Evolutionary conservation across 37 sponge, comb jelly and placozoan genomes (phyloP).

Genomic region (Cladorhizidae sp.): DNA sequence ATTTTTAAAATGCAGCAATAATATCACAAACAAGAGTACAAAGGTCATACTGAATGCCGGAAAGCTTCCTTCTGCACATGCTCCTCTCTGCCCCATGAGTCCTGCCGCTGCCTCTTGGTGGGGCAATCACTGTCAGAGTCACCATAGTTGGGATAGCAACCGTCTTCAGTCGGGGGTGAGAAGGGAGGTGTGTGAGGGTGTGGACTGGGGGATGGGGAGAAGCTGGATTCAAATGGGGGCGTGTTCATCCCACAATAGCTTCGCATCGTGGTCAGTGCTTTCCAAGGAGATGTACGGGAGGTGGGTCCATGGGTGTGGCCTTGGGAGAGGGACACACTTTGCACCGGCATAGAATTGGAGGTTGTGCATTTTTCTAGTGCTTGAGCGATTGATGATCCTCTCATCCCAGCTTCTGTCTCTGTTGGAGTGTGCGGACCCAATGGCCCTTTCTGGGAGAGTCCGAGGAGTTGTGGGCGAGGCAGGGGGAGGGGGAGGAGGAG

Average conservation of each 20-base stretch:
- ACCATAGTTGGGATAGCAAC: not conserved
- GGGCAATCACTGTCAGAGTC: not conserved
- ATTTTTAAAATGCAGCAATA: no score
- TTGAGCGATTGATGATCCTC: no score
- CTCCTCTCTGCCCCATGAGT: not conserved
- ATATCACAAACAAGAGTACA: no score
- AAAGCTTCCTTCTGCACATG: slow-evolving; percentile 38
- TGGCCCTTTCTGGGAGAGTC: not conserved
- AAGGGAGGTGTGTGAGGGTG: slow-evolving; percentile 2
- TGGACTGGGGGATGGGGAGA: not conserved
- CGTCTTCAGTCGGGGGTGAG: slow-evolving; percentile 1
- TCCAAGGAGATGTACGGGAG: no score
- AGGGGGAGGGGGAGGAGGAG: not conserved
- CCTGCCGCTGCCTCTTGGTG: slow-evolving; percentile 22
- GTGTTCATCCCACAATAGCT: no score
- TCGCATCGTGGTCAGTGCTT: no score
- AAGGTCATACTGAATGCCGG: slow-evolving; percentile 48
- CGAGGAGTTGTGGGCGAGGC: not conserved
- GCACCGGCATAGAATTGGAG: no score
- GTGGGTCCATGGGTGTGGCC: no score
- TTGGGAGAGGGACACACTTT: no score
- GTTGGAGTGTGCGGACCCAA: slow-evolving; percentile 20
- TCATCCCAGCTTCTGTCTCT: no score
- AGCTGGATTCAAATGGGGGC: no score
- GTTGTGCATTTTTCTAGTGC: no score